phyloP scores from a whole-genome alignment of 2,797 vertebrate genomes.

The Ambastaia sidthimunki region DNA sequence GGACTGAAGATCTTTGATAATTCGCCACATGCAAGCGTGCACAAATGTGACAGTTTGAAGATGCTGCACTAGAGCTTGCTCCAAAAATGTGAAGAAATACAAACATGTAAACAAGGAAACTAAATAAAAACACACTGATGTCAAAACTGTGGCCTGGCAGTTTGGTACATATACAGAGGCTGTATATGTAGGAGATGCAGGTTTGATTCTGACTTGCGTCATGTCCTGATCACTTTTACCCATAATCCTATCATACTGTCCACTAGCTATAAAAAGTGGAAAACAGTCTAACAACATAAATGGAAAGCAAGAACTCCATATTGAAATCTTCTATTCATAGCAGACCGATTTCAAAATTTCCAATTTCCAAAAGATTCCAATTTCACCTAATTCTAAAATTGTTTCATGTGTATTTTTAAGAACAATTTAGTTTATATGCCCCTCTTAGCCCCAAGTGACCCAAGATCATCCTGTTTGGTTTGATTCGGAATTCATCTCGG shows the following conservation, averaged over 20 bases:
- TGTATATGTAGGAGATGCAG: background rate
- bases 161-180: background rate
- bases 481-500: conserved; percentile 10
- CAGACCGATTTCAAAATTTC: background rate
- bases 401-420: background rate
- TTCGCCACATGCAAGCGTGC: background rate
- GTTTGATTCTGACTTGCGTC: background rate
- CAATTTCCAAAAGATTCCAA: background rate
- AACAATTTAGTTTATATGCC: background rate
- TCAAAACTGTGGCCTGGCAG: background rate
- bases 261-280: too few relatives aligned
- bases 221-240: background rate
- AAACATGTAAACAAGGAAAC: background rate
- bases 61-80: background rate
- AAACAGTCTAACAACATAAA: background rate
- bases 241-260: too few relatives aligned
- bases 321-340: background rate
- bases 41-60: background rate
- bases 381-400: background rate
- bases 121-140: background rate
- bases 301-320: background rate
- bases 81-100: background rate
- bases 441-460: conserved; percentile 8
- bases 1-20: background rate
- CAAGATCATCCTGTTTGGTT: conserved; percentile 1